These are phyloP conservation scores for Melolontha melolontha DNA, from an alignment of 2,888 invertebrate genomes.

Conservation along the genomic window DNA sequence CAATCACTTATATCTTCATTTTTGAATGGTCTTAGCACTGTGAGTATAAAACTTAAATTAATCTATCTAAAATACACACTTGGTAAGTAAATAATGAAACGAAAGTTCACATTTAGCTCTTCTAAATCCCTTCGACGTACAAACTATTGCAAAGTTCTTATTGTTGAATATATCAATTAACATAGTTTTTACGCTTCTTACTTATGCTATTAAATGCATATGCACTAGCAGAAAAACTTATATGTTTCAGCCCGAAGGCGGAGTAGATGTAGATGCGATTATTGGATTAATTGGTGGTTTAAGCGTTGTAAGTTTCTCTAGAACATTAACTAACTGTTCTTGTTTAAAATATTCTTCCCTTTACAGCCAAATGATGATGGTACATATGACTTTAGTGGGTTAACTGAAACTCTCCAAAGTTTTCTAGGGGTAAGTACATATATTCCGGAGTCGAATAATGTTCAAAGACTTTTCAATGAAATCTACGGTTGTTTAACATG, in stretches of 20 bases:
- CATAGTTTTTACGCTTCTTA: background rate
- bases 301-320: constrained; percentile 58
- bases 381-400: constrained; percentile 62
- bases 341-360: background rate
- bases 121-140: too few species aligned
- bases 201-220: background rate
- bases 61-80: too few species aligned
- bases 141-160: background rate
- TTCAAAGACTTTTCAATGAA: too few species aligned
- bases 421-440: constrained; percentile 61
- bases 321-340: constrained; percentile 6
- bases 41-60: constrained; percentile 52
- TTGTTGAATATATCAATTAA: background rate
- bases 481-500: too few species aligned
- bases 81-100: too few species aligned
- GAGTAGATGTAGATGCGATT: constrained; percentile 64
- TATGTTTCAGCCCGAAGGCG: constrained; percentile 61
- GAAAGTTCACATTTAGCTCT: too few species aligned
- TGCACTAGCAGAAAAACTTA: too few species aligned
- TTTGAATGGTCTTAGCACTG: constrained; percentile 62
- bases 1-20: constrained; percentile 63
- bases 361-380: constrained; percentile 63
- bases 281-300: constrained; percentile 62
- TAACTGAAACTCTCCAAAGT: constrained; percentile 61
- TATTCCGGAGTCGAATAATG: too few species aligned